These are phyloP conservation scores for Promerops cafer DNA, from an alignment of 2,113 vertebrate species.

Conservation along the genomic window DNA sequence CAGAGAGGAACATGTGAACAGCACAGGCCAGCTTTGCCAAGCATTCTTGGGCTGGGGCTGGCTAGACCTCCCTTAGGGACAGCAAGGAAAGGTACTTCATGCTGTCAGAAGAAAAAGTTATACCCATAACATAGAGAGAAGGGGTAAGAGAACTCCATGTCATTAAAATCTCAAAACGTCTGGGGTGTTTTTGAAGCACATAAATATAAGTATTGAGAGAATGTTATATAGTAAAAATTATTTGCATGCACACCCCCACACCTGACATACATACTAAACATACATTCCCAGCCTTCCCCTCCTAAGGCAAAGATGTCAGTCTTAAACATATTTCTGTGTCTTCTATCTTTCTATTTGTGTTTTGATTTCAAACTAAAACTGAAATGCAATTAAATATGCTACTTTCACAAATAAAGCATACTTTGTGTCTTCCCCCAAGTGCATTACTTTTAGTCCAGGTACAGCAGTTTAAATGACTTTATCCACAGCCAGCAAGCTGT, in stretches of 20 bases:
- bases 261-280: not conserved
- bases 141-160: not conserved
- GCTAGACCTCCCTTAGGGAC: not conserved
- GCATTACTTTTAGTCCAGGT: not conserved
- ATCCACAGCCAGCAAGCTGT: conserved; percentile 6
- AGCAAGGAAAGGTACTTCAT: not conserved
- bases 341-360: not conserved
- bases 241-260: not conserved
- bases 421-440: not conserved
- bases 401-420: not conserved
- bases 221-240: not conserved
- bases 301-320: not conserved
- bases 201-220: not conserved
- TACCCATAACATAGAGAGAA: not conserved
- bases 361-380: not conserved
- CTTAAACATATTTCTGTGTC: not conserved
- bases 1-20: not conserved
- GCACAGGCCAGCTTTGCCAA: not conserved
- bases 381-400: not conserved
- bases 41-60: not conserved
- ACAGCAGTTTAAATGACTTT: not conserved
- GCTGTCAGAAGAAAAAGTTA: not conserved
- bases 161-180: not conserved
- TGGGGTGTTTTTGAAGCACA: not conserved
- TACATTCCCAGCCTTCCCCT: not conserved